These are phyloP conservation scores for Triops longicaudatus DNA, from an alignment of 1,140 invertebrate species.

Conservation along the genomic window DNA sequence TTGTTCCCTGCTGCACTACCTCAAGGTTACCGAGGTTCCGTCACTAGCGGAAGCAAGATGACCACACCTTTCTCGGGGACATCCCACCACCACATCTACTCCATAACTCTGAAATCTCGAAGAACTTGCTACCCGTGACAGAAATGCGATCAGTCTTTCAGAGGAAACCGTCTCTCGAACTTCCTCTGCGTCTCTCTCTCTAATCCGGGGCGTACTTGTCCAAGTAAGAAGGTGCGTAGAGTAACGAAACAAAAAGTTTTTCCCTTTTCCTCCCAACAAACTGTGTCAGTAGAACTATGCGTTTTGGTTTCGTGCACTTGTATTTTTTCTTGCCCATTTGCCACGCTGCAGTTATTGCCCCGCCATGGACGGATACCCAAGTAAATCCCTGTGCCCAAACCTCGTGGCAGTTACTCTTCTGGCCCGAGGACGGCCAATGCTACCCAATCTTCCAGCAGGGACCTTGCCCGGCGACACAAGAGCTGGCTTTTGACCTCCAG, in stretches of 20 bases:
- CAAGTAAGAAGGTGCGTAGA: neutral
- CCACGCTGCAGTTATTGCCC: constrained; percentile 52
- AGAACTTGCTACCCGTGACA: neutral
- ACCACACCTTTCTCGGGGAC: constrained; percentile 1
- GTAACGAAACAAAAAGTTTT: neutral
- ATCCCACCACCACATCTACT: neutral
- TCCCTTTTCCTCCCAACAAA: neutral
- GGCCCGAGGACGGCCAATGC: constrained; percentile 69
- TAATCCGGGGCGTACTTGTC: neutral
- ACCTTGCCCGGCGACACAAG: constrained; percentile 66
- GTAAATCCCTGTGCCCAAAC: constrained; percentile 68
- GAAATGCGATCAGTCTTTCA: neutral
- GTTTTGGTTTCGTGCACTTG: neutral
- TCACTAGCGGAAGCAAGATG: constrained; percentile 1
- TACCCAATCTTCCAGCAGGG: constrained; percentile 71
- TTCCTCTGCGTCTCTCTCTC: too few relatives aligned
- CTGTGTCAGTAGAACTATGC: constrained; percentile 19
- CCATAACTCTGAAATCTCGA: neutral
- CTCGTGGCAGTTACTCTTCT: constrained; percentile 74
- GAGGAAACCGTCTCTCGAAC: too few relatives aligned
- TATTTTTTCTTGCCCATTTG: neutral
- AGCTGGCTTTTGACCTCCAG: constrained; percentile 48
- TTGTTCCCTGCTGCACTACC: neutral
- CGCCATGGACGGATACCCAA: constrained; percentile 69
- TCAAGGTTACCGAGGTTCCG: neutral